Percentiles rank a stretch among this genome's conserved stretches.
These are phyloP conservation scores for Entomyzon cyanotis DNA, from an alignment of 2,113 vertebrate genomes.

Conservation along the genomic window DNA sequence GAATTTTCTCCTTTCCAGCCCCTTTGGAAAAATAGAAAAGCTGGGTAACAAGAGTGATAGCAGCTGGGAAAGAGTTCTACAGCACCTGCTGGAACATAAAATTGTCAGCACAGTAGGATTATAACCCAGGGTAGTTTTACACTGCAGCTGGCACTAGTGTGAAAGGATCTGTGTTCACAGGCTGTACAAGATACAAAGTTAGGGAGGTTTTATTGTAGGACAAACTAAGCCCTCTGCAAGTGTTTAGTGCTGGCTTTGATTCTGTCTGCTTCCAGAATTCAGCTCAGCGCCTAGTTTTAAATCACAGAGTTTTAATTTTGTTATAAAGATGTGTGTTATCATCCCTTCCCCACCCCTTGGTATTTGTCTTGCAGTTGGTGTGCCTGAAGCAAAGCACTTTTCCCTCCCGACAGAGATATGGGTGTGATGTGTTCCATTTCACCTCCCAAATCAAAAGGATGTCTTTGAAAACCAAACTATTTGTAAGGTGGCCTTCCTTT, in stretches of 20 bases:
- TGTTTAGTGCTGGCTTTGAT: neutral
- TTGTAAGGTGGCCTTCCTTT: neutral
- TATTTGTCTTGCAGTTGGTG: neutral
- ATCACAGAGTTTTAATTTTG: accelerated
- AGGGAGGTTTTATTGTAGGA: neutral
- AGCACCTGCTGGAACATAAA: slow-evolving; percentile 7
- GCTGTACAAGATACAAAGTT: neutral
- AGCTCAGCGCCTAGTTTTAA: neutral
- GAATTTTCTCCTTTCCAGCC: neutral
- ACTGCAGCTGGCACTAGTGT: neutral
- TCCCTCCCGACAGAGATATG: neutral
- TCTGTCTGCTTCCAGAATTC: neutral
- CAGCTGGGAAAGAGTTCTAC: neutral
- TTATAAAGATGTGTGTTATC: neutral
- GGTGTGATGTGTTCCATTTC: neutral
- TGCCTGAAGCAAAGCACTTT: neutral
- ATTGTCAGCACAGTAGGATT: neutral
- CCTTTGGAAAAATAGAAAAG: neutral
- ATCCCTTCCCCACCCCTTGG: accelerated
- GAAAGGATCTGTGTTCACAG: neutral
- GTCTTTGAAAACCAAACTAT: neutral
- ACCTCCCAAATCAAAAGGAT: neutral
- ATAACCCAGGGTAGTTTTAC: slow-evolving; percentile 4
- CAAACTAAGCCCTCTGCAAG: neutral
- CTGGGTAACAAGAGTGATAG: neutral